A percentile compares a stretch with the other conserved stretches of the same genome.
Conservation (phyloP, 1,140 invertebrate genomes). For the Macrobrachium nipponense region DNA sequence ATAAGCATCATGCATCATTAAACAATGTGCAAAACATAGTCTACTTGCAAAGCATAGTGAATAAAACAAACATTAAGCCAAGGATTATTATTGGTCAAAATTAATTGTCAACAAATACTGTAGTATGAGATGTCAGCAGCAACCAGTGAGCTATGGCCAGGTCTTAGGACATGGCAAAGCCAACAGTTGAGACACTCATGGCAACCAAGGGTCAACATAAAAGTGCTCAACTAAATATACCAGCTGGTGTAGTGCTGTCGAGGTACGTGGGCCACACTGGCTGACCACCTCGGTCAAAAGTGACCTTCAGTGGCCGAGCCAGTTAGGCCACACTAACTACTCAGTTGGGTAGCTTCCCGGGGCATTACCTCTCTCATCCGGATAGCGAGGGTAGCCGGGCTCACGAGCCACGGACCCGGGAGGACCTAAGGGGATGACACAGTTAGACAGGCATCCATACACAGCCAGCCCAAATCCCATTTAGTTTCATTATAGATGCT, state of each 20-base stretch:
- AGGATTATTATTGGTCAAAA: no score
- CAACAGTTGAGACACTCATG: slow-evolving; percentile 49
- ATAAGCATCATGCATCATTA: slow-evolving; percentile 29
- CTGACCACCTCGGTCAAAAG: slow-evolving; percentile 45
- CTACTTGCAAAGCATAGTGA: no score
- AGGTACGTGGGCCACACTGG: slow-evolving; percentile 51
- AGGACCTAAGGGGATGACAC: slow-evolving; percentile 59
- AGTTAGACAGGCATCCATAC: slow-evolving; percentile 46
- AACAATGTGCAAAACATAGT: slow-evolving; percentile 4
- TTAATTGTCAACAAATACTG: no score
- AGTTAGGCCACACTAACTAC: slow-evolving; percentile 56
- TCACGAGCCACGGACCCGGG: slow-evolving; percentile 63
- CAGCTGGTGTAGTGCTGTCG: slow-evolving; percentile 59
- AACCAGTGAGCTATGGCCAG: slow-evolving; percentile 44
- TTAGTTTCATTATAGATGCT: slow-evolving; percentile 12
- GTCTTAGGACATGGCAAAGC: slow-evolving; percentile 43
- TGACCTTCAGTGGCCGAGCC: slow-evolving; percentile 48
- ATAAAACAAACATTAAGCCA: slow-evolving; percentile 4
- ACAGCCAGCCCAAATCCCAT: slow-evolving; percentile 21
- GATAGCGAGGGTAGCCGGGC: slow-evolving; percentile 62
- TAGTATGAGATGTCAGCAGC: slow-evolving; percentile 18
- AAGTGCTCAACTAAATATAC: slow-evolving; percentile 59
- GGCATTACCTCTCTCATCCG: slow-evolving; percentile 65
- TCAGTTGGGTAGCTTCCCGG: slow-evolving; percentile 56
- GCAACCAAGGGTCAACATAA: slow-evolving; percentile 55